Evolutionary conservation across 2,113 vertebrate genomes (phyloP).

Genomic region (Myotis yumanensis): DNA sequence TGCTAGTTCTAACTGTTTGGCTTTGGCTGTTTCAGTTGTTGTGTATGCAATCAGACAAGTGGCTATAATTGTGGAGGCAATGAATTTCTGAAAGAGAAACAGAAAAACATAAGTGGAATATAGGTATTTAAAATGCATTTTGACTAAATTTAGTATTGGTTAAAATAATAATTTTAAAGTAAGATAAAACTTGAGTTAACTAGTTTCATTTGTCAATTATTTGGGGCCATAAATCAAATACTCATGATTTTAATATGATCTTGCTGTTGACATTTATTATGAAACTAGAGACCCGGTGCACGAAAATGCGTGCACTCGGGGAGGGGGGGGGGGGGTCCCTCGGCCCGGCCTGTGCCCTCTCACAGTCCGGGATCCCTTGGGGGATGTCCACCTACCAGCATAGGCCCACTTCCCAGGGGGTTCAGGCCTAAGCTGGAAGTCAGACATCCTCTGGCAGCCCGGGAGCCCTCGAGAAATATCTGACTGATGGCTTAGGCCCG

Average conservation of each 20-base stretch:
- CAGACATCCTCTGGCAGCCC: too few relatives aligned
- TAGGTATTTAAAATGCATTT: background rate
- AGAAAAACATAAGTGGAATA: background rate
- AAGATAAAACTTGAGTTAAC: background rate
- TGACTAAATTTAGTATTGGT: background rate
- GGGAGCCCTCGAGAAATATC: too few relatives aligned
- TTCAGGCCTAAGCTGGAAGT: too few relatives aligned
- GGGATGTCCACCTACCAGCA: too few relatives aligned
- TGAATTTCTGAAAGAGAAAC: background rate
- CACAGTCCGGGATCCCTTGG: too few relatives aligned
- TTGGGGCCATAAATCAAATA: background rate
- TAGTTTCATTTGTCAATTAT: background rate
- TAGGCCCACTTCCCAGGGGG: too few relatives aligned
- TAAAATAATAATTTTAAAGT: constrained; percentile 9
- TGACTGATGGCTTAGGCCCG: too few relatives aligned
- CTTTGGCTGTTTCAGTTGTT: background rate
- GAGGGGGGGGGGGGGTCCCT: too few relatives aligned
- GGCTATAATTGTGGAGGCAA: background rate
- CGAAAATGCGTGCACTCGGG: too few relatives aligned
- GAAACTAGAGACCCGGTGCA: background rate
- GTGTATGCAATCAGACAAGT: background rate
- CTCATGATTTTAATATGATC: background rate
- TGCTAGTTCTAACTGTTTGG: background rate
- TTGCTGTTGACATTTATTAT: background rate
- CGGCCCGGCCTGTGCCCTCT: too few relatives aligned